Evolutionary conservation across 2,797 vertebrate genomes (phyloP), one percentile per base, ranked within the genome.

Genomic region (Okamejei kenojei): DNA sequence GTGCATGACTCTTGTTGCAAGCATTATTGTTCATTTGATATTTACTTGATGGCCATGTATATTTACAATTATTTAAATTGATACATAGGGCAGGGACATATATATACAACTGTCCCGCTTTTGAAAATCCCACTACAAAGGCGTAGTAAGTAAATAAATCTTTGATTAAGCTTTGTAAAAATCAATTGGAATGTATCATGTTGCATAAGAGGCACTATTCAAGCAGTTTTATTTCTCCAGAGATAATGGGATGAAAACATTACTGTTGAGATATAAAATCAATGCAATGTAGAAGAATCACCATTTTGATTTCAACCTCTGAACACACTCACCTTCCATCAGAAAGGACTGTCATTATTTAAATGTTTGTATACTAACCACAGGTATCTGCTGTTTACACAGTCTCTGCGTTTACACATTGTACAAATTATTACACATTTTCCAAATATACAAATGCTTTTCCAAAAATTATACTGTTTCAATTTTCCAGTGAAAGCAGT

Each of bases 21-120:
- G 26, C 54, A 54, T 94, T 95, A 92, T 94, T 93, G 86, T 94
- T 93, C 80, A 80, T 78, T 45, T 58, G 78, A 92, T 54, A 15
- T 95, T 95, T 95, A 93, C 93, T 93, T 94, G 94, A 95, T 95
- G 95, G 94, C 84, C 77, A 94, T 73, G 7, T 94, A 93, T 61
- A 95, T 95, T 94, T 95, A 84, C 79, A 65, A 93, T 73, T 77
- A 93, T 68, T 38, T 93, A 93, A 88, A 94, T 95, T 93, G 93
- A 79, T 94, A 86, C 63, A 95, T 93, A 94, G 93, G 54, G 86
- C 0, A 94, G 90, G 82, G 7, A 93, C 63, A 61, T 79, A 68
- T 88, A 68, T 21, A 94, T 23, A 93, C 95, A 96, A 96, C 94
- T 95, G 93, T 94, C 93, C 84, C 94, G 94, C 93, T 94, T 86